Evolutionary conservation across 2,113 vertebrate genomes (phyloP), one percentile per base, ranked within the genome.

Genomic region (Seriola quinqueradiata): DNA sequence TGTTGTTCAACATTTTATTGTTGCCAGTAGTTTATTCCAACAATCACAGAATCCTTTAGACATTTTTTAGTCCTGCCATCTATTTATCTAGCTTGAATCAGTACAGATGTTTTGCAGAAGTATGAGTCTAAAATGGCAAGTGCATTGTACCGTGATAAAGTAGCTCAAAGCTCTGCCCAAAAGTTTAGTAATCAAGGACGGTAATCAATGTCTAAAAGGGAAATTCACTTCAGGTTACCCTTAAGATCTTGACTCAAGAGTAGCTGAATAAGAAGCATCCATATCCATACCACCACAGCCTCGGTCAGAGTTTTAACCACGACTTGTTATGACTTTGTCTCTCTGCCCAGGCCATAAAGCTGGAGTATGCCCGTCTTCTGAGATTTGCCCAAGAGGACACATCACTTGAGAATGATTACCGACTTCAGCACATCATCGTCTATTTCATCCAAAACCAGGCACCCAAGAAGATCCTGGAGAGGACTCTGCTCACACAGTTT

Each of bases 361-460:
- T 97, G 85, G 98, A 99, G 87, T 99, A 99, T 78, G 95, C 95
- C 0, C 97, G 98, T 4, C 91, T 99, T 64, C 90, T 99, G 85
- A 96, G 96, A 70, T 92, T 99, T 76, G 97, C 98, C 67, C 97
- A 98, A 90, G 97, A 99, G 90, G 97, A 98, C 86, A 96, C 97
- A 0, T 87, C 97, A 4, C 97, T 96, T 2, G 97, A 99, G 90
- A 96, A 95, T 1, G 98, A 99, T 92, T 97, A 98, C 90, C 96
- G 98, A 28, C 94, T 99, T 48, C 97, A 97, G 85, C 97, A 99
- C 76, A 90, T 97, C 70, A 94, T 99, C 17, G 96, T 99, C 57
- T 99, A 98, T 94, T 97, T 99, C 88, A 97, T 99, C 87, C 98
- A 98, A 77, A 99, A 99, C 89, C 96, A 99, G 87, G 97, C 97